Evolutionary conservation across 2,113 vertebrate species (phyloP).

Genomic region (Pogonocichla stellata): DNA sequence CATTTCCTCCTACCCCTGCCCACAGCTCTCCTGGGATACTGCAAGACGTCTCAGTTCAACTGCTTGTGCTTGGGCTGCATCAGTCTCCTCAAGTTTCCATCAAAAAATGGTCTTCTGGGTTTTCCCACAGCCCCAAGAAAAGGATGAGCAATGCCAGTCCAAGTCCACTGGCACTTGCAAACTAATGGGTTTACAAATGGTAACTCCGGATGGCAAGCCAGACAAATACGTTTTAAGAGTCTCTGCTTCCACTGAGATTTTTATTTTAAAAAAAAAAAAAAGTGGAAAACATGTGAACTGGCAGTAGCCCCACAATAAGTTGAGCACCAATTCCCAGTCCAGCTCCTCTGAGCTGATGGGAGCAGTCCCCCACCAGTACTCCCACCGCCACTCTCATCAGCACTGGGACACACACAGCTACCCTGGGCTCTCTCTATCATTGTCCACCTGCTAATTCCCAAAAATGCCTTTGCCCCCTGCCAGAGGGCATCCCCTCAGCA

Average conservation of each 20-base stretch:
- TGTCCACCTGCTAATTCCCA: not conserved
- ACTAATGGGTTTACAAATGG: not conserved
- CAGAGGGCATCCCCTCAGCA: not conserved
- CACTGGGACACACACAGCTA: fast-evolving
- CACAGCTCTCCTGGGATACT: not conserved
- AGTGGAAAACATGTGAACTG: not conserved
- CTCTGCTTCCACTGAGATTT: not conserved
- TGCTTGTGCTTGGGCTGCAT: not conserved
- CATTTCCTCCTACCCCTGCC: not conserved
- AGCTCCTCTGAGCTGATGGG: fast-evolving
- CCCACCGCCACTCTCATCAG: not conserved
- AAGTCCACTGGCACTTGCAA: not conserved
- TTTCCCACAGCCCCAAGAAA: not conserved
- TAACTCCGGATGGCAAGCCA: not conserved
- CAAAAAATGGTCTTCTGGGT: not conserved
- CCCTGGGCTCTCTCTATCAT: fast-evolving
- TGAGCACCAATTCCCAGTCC: not conserved
- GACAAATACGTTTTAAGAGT: not conserved
- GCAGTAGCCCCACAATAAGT: not conserved
- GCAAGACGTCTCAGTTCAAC: not conserved
- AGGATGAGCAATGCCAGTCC: not conserved
- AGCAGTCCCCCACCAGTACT: fast-evolving
- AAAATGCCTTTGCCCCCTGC: fast-evolving
- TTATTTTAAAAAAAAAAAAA: not conserved
- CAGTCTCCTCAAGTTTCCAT: not conserved